Evolutionary conservation across 2,113 vertebrate genomes (phyloP).

Genomic region (Microcebus ravelobensis): DNA sequence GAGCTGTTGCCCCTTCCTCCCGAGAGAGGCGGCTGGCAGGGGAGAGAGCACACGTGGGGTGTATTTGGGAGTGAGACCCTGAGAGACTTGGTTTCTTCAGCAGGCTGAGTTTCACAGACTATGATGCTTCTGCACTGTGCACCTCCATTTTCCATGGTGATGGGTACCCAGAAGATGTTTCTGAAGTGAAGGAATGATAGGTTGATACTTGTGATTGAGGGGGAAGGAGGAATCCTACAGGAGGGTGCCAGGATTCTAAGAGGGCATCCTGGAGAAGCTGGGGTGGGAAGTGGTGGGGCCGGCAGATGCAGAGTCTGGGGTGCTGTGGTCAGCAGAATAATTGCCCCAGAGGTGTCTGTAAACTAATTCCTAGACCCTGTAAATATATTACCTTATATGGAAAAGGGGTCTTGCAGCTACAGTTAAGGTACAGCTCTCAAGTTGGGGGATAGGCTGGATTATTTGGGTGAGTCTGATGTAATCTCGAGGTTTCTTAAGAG

Average conservation of each 20-base stretch:
- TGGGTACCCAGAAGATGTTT: background rate
- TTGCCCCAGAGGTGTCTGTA: background rate
- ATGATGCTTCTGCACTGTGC: background rate
- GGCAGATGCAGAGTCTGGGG: background rate
- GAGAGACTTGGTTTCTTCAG: background rate
- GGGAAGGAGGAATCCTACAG: background rate
- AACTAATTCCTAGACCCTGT: background rate
- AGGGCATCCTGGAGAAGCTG: background rate
- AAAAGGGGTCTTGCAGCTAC: background rate
- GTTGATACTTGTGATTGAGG: background rate
- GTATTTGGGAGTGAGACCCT: background rate
- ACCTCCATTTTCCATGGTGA: background rate
- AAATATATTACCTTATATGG: background rate
- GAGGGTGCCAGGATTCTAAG: background rate
- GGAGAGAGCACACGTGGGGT: rapidly evolving
- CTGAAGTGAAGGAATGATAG: background rate
- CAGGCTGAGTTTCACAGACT: background rate
- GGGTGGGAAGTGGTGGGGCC: rapidly evolving
- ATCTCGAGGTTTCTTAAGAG: background rate
- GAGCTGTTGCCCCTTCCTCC: background rate
- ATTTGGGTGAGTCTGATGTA: background rate
- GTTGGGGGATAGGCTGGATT: background rate
- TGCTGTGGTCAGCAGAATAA: background rate
- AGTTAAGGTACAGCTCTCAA: background rate
- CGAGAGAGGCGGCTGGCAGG: background rate